Base-by-base conservation (phyloP, 2,888 invertebrate genomes). In the Odontothrips loti region DNA sequence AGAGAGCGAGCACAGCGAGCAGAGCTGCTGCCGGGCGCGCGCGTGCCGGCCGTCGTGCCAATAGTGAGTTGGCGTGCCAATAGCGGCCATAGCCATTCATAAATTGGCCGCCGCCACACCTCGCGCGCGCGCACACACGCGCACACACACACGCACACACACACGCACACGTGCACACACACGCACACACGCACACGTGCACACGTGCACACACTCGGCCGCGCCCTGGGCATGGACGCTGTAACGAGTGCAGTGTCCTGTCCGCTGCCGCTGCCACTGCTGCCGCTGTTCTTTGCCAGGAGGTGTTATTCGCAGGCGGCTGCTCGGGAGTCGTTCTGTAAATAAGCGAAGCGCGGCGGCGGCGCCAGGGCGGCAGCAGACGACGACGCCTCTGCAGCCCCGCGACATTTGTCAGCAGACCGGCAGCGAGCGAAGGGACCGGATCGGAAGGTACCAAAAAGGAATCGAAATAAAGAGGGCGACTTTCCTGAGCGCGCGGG, bases 31-130 rank as follows among this genome's bases (percentile, higher is more conserved):
- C 20, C 58, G 11, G 20, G 17, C 58, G 17, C 58, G 58, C 68
- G 68, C 68, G 68, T 75, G 68, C 68, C 68, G n/a, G 68, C n/a
- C 68, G 68, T 23, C 68, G 68, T 75, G 68, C 68, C 68, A 75
- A 75, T 75, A 75, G 27, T 75, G 68, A 75, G 68, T 27, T 27
- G 27, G 58, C 23, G 68, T 75, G 68, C 68, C 68, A 75, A 75
- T 75, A 75, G 23, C 58, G 68, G 58, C 58, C 27, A 75, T 9
- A 17, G 68, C 68, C 68, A 75, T 75, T 75, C 68, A 75, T 75
- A 75, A 75, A 75, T 75, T 27, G 68, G 68, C 68, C 27, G 23
- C 23, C 68, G 68, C 68, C 68, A 12, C 68, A 27, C 68, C 68
- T 23, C 68, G 23, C 68, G 2, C 34, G 34, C 34, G 34, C 34